Evolutionary conservation across 2,888 invertebrate genomes (phyloP).

Genomic region (Dysmachus trigonus): DNA sequence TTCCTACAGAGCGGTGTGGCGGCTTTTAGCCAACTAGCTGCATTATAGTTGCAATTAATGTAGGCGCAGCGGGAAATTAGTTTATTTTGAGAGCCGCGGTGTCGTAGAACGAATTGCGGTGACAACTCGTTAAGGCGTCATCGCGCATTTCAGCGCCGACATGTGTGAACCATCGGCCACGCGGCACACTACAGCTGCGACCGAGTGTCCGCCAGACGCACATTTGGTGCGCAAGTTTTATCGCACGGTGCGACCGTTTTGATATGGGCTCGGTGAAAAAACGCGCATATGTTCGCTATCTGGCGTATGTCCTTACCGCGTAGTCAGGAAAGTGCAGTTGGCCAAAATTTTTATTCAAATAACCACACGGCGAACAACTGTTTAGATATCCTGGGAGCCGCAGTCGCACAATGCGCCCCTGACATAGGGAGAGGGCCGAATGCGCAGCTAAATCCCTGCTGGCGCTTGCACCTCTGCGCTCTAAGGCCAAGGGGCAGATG

Average conservation of each 20-base stretch:
- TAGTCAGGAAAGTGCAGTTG: conserved; percentile 24
- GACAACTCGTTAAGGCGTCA: conserved; percentile 24
- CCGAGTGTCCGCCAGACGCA: conserved; percentile 7
- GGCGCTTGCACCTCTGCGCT: background rate
- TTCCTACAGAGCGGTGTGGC: background rate
- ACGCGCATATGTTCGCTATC: conserved; percentile 28
- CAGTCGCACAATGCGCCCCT: background rate
- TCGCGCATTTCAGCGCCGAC: background rate
- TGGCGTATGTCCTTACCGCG: conserved; percentile 1
- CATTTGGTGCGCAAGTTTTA: conserved; percentile 8
- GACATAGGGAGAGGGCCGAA: background rate
- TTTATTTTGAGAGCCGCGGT: background rate
- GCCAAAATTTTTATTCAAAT: conserved; percentile 34
- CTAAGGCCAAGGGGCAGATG: background rate
- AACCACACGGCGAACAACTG: conserved; percentile 29
- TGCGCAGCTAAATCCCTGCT: background rate
- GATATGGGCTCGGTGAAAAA: background rate
- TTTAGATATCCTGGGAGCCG: background rate
- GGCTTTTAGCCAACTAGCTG: background rate
- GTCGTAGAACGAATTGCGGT: background rate
- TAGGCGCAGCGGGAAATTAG: background rate
- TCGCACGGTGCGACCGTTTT: conserved; percentile 20
- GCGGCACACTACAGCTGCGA: conserved; percentile 14
- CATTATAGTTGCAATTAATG: background rate
- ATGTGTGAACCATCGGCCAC: background rate